Percentiles rank a stretch among this genome's conserved stretches.
These are phyloP conservation scores for Leptinotarsa haldemani DNA, from an alignment of 2,888 invertebrate genomes.

Conservation along the genomic window DNA sequence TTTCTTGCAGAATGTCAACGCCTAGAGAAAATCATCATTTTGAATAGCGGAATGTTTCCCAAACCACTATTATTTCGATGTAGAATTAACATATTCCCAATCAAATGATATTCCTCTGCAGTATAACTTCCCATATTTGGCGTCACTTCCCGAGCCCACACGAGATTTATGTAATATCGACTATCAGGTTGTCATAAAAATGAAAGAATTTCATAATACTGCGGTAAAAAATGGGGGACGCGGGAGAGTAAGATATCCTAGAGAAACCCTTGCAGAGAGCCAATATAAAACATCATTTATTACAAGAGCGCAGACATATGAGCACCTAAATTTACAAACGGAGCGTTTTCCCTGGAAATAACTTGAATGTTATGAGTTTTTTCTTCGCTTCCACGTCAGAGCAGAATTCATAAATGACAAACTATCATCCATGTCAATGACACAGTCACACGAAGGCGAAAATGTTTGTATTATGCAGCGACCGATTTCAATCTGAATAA, in stretches of 20 bases:
- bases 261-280: constrained; percentile 15
- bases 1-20: too few species aligned
- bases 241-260: constrained; percentile 24
- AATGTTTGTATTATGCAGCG: not conserved
- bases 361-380: constrained; percentile 13
- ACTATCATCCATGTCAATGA: not conserved
- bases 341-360: constrained; percentile 6
- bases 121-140: not conserved
- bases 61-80: too few species aligned
- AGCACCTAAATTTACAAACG: constrained; percentile 19
- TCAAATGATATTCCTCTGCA: not conserved
- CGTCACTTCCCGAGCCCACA: constrained; percentile 24
- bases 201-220: constrained; percentile 34
- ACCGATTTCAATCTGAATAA: too few species aligned
- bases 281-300: constrained; percentile 23
- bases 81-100: not conserved
- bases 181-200: constrained; percentile 31
- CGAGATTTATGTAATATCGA: constrained; percentile 34
- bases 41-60: too few species aligned
- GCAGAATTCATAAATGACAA: not conserved
- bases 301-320: constrained; percentile 9
- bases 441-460: not conserved
- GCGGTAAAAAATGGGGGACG: constrained; percentile 19
- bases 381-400: not conserved
- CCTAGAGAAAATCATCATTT: too few species aligned